These are phyloP conservation scores for Catharus bicknelli DNA, from an alignment of 2,113 vertebrate genomes.

Conservation along the genomic window DNA sequence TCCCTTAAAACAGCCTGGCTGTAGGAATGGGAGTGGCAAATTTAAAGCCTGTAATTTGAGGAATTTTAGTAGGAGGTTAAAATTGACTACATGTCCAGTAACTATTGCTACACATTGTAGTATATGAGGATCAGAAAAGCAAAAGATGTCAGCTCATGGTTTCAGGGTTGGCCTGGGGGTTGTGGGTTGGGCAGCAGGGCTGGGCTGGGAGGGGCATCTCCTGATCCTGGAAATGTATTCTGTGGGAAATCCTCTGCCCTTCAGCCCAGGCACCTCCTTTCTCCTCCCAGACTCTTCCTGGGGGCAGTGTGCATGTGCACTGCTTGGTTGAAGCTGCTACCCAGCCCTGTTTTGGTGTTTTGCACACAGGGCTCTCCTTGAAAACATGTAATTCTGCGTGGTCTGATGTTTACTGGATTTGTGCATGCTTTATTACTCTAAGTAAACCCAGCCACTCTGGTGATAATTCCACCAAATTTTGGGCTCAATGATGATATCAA, in stretches of 20 bases:
- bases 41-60: neutral
- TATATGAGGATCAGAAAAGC: neutral
- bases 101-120: neutral
- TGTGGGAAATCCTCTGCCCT: neutral
- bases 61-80: neutral
- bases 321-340: neutral
- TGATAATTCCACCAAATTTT: neutral
- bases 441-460: neutral
- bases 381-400: rapidly evolving
- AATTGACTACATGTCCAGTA: neutral
- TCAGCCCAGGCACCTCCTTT: neutral
- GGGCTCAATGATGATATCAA: rapidly evolving
- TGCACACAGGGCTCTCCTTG: neutral
- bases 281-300: neutral
- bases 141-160: neutral
- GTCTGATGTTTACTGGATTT: neutral
- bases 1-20: neutral
- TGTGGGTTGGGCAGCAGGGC: neutral
- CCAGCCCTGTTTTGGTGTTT: neutral
- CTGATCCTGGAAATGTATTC: rapidly evolving
- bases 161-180: neutral
- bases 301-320: rapidly evolving
- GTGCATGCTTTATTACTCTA: neutral
- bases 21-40: neutral
- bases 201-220: rapidly evolving